Conservation (phyloP, 2,888 invertebrate species). For the Scaptomyza polygonia region DNA sequence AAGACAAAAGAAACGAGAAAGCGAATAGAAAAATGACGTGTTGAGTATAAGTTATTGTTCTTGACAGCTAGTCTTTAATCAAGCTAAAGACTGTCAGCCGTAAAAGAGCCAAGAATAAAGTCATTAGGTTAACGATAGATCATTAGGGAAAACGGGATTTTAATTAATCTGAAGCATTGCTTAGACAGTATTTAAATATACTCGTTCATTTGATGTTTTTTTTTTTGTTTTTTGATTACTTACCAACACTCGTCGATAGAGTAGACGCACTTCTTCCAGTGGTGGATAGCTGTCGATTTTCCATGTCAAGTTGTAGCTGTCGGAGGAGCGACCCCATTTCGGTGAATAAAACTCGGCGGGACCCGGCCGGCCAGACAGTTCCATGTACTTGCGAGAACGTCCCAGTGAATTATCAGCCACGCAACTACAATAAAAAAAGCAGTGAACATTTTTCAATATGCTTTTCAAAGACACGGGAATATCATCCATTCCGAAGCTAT, state of each 20-base stretch:
- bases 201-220: not conserved
- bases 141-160: not conserved
- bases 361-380: conserved; percentile 89
- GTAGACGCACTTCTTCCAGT: conserved; percentile 88
- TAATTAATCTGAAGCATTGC: too few relatives aligned
- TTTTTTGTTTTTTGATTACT: conserved; percentile 44
- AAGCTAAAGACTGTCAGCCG: conserved; percentile 25
- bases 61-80: conserved; percentile 23
- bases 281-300: conserved; percentile 90
- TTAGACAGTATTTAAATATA: too few relatives aligned
- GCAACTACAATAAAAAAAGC: conserved; percentile 85
- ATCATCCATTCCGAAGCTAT: not conserved
- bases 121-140: not conserved
- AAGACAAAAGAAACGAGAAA: conserved; percentile 22
- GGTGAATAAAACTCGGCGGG: conserved; percentile 89
- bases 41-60: conserved; percentile 31
- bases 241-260: conserved; percentile 89
- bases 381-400: conserved; percentile 88
- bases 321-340: conserved; percentile 87
- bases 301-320: conserved; percentile 88
- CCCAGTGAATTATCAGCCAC: conserved; percentile 89
- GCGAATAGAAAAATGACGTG: conserved; percentile 21
- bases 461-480: not conserved
- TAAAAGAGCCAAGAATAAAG: too few relatives aligned
- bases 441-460: not conserved